Base-by-base conservation (phyloP, 2,113 vertebrate species). In the Edolisoma coerulescens region DNA sequence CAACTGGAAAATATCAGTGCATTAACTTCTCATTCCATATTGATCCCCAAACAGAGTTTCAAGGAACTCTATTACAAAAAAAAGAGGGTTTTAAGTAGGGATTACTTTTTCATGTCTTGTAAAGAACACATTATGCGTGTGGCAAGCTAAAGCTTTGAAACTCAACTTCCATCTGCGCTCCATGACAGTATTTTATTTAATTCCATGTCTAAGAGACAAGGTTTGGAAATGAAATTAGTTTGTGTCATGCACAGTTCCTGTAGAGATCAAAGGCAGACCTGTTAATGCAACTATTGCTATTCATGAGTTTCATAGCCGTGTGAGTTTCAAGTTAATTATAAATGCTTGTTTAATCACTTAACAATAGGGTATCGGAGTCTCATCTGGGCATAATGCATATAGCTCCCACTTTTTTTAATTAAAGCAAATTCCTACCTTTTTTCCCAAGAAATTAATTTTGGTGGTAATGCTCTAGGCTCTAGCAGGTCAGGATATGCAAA, bases 301-400 rank as follows among this genome's bases (percentile, higher is more conserved):
- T 97, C 95, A 93, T 96, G 93, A 96, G 84, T 87, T 92, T 95
- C 83, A 42, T 87, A 89, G 83, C 64, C 1, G 0, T 84, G 73
- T 90, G 90, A 89, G 86, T 96, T 97, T 93, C 95, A 78, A 85
- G 92, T 95, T 97, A 96, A 95, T 97, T 96, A 95, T 94, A 96
- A 95, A 94, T 89, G 56, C 89, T 54, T 87, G 60, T 94, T 96
- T 95, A 96, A 96, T 97, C 91, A 86, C 82, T 91, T 93, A 91
- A 96, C 90, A 96, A 91, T 95, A 83, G 89, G 89, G 60, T 85
- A 95, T 95, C 49, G 3, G 78, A 75, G 75, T 90, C 89, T 96
- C 92, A 94, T 96, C 93, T 93, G 87, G 91, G 94, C 75, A 88
- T 94, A 94, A 71, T 92, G 76, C 57, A 20, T 73, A 89, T 52